Conservation (phyloP, 2,113 vertebrate species). For the Campylomormyrus numenius region DNA sequence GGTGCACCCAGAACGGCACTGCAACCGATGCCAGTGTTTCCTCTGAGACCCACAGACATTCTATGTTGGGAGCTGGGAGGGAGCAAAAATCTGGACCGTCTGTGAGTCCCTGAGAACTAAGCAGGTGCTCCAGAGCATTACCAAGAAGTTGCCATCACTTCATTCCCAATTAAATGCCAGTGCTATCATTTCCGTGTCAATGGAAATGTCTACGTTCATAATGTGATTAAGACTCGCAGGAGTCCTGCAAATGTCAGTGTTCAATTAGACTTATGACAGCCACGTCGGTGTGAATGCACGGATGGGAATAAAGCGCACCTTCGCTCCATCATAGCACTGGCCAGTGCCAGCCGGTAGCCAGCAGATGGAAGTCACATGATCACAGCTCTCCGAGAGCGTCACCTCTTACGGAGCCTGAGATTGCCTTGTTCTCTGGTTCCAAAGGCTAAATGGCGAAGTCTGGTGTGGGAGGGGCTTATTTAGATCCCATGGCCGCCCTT, state of each 20-base stretch:
- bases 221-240: not conserved
- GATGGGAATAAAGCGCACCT: not conserved
- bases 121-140: not conserved
- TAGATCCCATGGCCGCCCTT: not conserved
- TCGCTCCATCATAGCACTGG: not conserved
- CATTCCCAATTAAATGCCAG: constrained; percentile 15
- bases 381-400: not conserved
- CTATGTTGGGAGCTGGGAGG: not conserved
- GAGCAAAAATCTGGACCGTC: not conserved
- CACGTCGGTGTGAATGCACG: too few relatives aligned
- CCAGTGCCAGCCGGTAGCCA: not conserved
- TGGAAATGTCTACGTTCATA: constrained; percentile 4
- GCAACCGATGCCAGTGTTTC: not conserved
- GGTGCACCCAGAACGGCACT: not conserved
- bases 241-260: constrained; percentile 15
- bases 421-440: not conserved
- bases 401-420: not conserved
- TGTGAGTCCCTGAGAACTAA: not conserved
- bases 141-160: not conserved
- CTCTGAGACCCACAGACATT: not conserved
- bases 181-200: constrained; percentile 15
- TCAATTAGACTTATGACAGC: constrained; percentile 25
- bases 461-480: not conserved
- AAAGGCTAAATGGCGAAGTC: not conserved
- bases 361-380: not conserved